Base-by-base conservation (phyloP, 2,797 vertebrate species). In the Lateolabrax maculatus region DNA sequence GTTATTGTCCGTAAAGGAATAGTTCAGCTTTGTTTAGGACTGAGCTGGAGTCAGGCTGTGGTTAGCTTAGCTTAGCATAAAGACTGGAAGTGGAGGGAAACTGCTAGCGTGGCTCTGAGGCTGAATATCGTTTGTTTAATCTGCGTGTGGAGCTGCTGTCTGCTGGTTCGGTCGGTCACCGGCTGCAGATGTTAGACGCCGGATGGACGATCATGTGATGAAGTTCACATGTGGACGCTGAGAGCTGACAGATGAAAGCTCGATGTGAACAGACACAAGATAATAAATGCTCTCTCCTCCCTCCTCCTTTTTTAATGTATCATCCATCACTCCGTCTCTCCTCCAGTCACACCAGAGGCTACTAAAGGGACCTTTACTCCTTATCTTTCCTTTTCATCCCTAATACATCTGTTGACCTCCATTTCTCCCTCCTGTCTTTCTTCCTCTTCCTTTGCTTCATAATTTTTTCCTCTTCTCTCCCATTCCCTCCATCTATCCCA, bases 201-300 rank as follows among this genome's bases (percentile, higher is more conserved):
- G n/a, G n/a, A n/a, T n/a, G n/a, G n/a, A n/a, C 12, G 52, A 39
- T 31, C 39, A 13, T 19, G 39, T 75, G 81, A 60, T 53, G n/a
- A 58, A 31, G 63, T 31, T 52, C 25, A 70, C 27, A 9, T 44
- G 78, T 63, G 11, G 36, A 63, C 15, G 70, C 65, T 61, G 41
- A 63, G 18, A 29, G 25, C 34, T 71, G 78, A 79, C 43, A 2
- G 84, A 86, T 83, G 60, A 80, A 73, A 18, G 49, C 10, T 15
- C 46, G 55, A 80, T 80, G 69, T 66, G 49, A 63, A 37, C 69
- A 63, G 80, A 80, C 39, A 11, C 27, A 41, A 6, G 77, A 51
- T 52, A 29, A 48, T 53, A 53, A 71, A 82, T 55, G 67, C 56
- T 34, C 34, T 51, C 49, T 34, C 75, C 66, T 49, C 67, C 52